A percentile compares a stretch with the other conserved stretches of the same genome.
These are phyloP conservation scores for Drosophila prolongata DNA, from an alignment of 2,888 invertebrate species.

Conservation along the genomic window DNA sequence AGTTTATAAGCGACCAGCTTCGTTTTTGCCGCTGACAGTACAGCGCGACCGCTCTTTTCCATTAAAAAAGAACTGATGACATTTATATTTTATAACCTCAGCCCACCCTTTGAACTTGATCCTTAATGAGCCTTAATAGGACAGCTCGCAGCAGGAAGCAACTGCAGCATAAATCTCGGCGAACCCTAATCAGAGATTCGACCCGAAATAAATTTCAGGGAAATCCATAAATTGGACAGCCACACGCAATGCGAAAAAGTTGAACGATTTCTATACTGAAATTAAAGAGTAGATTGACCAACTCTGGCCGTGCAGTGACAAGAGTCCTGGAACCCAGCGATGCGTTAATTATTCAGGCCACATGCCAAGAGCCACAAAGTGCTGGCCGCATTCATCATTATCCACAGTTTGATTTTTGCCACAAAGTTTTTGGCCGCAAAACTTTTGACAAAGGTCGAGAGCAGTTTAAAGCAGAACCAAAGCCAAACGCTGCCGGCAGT, in stretches of 20 bases:
- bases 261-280: slow-evolving; percentile 23
- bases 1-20: slow-evolving; percentile 65
- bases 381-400: slow-evolving; percentile 66
- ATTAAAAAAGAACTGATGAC: slow-evolving; percentile 45
- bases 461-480: slow-evolving; percentile 60
- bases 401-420: slow-evolving; percentile 69
- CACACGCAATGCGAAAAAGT: slow-evolving; percentile 50
- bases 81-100: slow-evolving; percentile 65
- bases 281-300: slow-evolving; percentile 71
- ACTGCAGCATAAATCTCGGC: slow-evolving; percentile 68
- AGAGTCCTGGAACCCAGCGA: slow-evolving; percentile 49
- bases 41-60: slow-evolving; percentile 39
- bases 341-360: slow-evolving; percentile 71
- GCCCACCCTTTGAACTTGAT: slow-evolving; percentile 47
- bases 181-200: slow-evolving; percentile 69
- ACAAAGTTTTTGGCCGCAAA: slow-evolving; percentile 60
- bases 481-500: slow-evolving; percentile 66
- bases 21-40: slow-evolving; percentile 31
- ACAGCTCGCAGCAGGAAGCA: slow-evolving; percentile 32
- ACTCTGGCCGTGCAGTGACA: slow-evolving; percentile 47
- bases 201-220: slow-evolving; percentile 68
- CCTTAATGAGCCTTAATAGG: slow-evolving; percentile 68
- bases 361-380: slow-evolving; percentile 43
- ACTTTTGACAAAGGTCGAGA: slow-evolving; percentile 75
- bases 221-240: slow-evolving; percentile 70